Conservation (phyloP, 1,140 invertebrate species). For the Drosophila malerkotliana region DNA sequence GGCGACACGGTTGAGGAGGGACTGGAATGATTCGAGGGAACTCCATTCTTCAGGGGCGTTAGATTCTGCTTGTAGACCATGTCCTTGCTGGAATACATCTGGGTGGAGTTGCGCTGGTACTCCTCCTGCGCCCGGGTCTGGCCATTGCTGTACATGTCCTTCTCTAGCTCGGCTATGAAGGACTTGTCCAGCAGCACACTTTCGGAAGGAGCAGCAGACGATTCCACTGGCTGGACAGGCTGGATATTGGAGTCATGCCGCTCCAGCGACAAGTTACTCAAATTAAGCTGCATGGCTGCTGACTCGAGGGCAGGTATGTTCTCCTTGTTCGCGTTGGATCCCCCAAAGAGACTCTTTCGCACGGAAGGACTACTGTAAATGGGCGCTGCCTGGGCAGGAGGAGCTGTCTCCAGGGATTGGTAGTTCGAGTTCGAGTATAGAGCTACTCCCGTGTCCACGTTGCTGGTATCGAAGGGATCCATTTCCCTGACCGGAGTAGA, state of each 20-base stretch:
- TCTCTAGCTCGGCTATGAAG: slow-evolving; percentile 87
- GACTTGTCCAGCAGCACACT: slow-evolving; percentile 84
- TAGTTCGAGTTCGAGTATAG: slow-evolving; percentile 62
- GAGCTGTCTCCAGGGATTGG: slow-evolving; percentile 12
- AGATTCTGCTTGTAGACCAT: slow-evolving; percentile 75
- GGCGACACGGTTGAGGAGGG: slow-evolving; percentile 56
- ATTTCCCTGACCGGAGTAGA: slow-evolving; percentile 20
- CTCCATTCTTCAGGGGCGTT: slow-evolving; percentile 72
- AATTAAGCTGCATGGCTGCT: slow-evolving; percentile 63
- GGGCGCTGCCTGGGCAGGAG: slow-evolving; percentile 1
- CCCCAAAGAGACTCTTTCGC: slow-evolving; percentile 63
- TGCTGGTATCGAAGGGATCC: slow-evolving; percentile 88
- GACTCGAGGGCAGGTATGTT: slow-evolving; percentile 73
- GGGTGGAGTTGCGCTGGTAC: slow-evolving; percentile 84
- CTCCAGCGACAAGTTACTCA: slow-evolving; percentile 65
- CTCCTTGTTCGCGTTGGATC: slow-evolving; percentile 65
- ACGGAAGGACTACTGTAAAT: slow-evolving; percentile 60
- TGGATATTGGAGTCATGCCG: slow-evolving; percentile 7
- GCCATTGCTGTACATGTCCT: slow-evolving; percentile 84
- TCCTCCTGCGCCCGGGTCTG: slow-evolving; percentile 72
- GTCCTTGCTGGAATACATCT: slow-evolving; percentile 84
- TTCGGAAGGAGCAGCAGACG: slow-evolving; percentile 27
- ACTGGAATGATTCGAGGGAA: slow-evolving; percentile 63
- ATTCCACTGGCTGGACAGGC: neutral
- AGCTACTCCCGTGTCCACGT: slow-evolving; percentile 36